A percentile compares a stretch with the other conserved stretches of the same genome.
These are phyloP conservation scores for Trichomalopsis sarcophagae DNA, from an alignment of 1,140 invertebrate species.

Conservation along the genomic window DNA sequence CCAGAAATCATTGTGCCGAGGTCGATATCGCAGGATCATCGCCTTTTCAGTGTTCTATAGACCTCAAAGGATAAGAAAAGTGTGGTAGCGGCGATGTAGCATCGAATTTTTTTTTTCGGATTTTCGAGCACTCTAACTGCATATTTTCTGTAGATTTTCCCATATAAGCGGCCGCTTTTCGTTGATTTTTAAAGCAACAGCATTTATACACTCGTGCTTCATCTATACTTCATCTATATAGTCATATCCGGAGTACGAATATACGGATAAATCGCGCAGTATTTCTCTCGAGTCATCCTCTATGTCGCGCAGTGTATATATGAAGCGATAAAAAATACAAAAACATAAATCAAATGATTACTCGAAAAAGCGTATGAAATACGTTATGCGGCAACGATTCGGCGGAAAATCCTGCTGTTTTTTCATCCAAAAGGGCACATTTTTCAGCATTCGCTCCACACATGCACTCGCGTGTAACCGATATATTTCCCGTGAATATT, in stretches of 20 bases:
- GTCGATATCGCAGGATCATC: too few relatives aligned
- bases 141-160: too few relatives aligned
- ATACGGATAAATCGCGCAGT: neutral
- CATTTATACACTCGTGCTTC: neutral
- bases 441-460: neutral
- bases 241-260: neutral
- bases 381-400: neutral
- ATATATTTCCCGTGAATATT: constrained; percentile 32
- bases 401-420: neutral
- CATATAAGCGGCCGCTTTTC: neutral
- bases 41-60: too few relatives aligned
- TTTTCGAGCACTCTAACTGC: too few relatives aligned
- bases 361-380: neutral
- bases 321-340: neutral
- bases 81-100: too few relatives aligned
- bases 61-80: too few relatives aligned
- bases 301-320: too few relatives aligned
- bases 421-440: neutral
- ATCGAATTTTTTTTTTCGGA: too few relatives aligned
- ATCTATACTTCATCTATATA: neutral
- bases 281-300: too few relatives aligned
- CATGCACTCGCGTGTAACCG: neutral
- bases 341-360: constrained; percentile 27
- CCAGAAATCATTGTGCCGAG: too few relatives aligned
- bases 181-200: neutral